Evolutionary conservation across 92 coral and sea anemone species (phyloP).

Genomic region (Epizoanthus stellaris): DNA sequence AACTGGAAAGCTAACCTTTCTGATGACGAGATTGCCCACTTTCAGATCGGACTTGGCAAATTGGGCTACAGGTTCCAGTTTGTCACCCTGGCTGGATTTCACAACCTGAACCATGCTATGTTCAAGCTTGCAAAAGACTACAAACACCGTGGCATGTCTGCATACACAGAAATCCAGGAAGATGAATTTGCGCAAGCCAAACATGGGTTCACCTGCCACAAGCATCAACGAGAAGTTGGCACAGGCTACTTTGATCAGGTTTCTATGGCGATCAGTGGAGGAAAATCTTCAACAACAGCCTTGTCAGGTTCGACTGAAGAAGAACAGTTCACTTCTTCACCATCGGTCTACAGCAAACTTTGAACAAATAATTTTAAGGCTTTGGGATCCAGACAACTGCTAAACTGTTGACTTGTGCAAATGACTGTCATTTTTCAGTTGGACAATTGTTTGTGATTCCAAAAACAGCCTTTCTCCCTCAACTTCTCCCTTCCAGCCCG

Average conservation of each 20-base stretch:
- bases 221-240: constrained; percentile 97
- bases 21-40: constrained; percentile 87
- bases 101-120: constrained; percentile 96
- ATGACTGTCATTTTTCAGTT: no score
- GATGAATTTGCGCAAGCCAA: constrained; percentile 92
- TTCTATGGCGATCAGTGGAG: constrained; percentile 92
- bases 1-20: constrained; percentile 99
- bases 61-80: constrained; percentile 97
- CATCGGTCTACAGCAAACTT: constrained; percentile 29
- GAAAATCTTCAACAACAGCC: constrained; percentile 88
- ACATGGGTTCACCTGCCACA: constrained; percentile 93
- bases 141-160: constrained; percentile 90
- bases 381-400: neutral
- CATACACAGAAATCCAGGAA: constrained; percentile 90
- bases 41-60: constrained; percentile 93
- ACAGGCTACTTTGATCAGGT: constrained; percentile 93
- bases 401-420: neutral
- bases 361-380: neutral
- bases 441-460: no score
- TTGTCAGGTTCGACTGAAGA: constrained; percentile 94
- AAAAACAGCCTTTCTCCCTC: no score
- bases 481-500: no score
- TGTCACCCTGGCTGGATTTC: constrained; percentile 98
- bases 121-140: constrained; percentile 94
- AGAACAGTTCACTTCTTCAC: constrained; percentile 75